Percentiles rank a stretch among this genome's conserved stretches.
phyloP scores from a whole-genome alignment of 2,113 vertebrate genomes.

The Cathartes aura region DNA sequence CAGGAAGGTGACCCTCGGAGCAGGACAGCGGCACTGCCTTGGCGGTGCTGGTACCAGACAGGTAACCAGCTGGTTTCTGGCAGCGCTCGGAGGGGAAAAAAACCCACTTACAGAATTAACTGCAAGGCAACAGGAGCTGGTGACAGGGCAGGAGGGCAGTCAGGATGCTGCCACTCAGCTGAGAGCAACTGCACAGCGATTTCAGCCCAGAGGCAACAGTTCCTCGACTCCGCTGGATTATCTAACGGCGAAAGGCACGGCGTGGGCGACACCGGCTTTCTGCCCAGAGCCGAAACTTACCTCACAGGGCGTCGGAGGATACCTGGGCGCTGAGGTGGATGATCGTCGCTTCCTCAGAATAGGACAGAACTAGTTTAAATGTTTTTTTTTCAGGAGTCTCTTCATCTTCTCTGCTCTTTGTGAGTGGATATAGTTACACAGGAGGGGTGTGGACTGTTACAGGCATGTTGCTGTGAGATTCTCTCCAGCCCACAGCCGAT shows the following conservation, averaged over 20 bases:
- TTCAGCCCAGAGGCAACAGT: not conserved
- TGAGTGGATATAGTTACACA: not conserved
- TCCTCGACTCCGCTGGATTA: fast-evolving
- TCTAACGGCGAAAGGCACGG: fast-evolving
- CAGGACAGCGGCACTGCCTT: not conserved
- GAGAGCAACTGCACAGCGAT: too few relatives aligned
- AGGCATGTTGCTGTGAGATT: not conserved
- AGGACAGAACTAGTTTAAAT: not conserved
- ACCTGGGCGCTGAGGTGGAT: too few relatives aligned
- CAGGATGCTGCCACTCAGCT: too few relatives aligned
- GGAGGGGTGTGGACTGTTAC: not conserved
- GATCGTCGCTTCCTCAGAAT: not conserved
- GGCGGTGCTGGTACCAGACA: not conserved
- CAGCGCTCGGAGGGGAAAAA: fast-evolving
- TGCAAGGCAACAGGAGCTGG: not conserved
- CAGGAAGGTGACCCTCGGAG: not conserved
- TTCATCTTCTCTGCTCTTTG: not conserved
- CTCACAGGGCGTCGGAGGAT: fast-evolving
- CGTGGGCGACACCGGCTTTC: fast-evolving
- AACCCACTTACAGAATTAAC: not conserved
- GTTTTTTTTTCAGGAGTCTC: not conserved
- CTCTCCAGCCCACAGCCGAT: not conserved
- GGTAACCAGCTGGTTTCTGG: not conserved
- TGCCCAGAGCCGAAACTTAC: not conserved
- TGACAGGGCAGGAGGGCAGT: not conserved